phyloP scores from a whole-genome alignment of 2,888 invertebrate genomes.

The Petrolisthes manimaculis region DNA sequence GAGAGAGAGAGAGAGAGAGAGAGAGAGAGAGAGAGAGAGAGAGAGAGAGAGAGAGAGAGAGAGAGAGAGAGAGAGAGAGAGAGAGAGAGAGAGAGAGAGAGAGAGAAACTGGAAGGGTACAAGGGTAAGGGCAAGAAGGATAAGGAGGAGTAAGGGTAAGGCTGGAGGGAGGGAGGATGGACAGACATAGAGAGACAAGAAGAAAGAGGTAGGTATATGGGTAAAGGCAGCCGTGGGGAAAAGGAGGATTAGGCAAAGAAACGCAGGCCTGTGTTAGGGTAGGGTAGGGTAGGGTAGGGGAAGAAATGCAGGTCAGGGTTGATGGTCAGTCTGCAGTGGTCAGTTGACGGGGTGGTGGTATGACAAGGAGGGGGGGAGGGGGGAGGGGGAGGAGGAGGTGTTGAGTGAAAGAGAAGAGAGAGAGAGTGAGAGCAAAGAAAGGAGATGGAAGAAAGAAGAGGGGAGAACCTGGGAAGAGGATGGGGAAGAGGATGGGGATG shows the following conservation, averaged over 20 bases:
- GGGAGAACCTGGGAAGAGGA: not conserved
- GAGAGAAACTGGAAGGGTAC: not conserved
- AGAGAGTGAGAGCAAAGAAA: not conserved
- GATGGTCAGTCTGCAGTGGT: not conserved
- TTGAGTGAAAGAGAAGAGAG: not conserved
- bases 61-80: not conserved
- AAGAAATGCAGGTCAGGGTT: not conserved
- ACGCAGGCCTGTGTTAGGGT: not conserved
- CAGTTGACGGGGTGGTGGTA: not conserved
- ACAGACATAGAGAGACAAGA: not conserved
- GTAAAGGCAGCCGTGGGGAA: not conserved
- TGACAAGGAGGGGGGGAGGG: not conserved
- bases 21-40: constrained; percentile 19
- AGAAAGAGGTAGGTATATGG: not conserved
- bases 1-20: not conserved
- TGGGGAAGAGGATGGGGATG: not conserved
- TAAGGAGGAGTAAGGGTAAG: not conserved
- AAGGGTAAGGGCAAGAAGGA: constrained; percentile 4
- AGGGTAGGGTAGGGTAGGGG: not conserved
- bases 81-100: not conserved
- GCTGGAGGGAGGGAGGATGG: not conserved
- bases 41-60: too few relatives aligned
- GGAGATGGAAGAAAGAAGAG: not conserved
- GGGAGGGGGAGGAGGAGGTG: not conserved
- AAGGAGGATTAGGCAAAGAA: not conserved